Percentiles rank a stretch among this genome's conserved stretches.
These are phyloP conservation scores for Malurus melanocephalus DNA, from an alignment of 2,113 vertebrate species.

Conservation along the genomic window DNA sequence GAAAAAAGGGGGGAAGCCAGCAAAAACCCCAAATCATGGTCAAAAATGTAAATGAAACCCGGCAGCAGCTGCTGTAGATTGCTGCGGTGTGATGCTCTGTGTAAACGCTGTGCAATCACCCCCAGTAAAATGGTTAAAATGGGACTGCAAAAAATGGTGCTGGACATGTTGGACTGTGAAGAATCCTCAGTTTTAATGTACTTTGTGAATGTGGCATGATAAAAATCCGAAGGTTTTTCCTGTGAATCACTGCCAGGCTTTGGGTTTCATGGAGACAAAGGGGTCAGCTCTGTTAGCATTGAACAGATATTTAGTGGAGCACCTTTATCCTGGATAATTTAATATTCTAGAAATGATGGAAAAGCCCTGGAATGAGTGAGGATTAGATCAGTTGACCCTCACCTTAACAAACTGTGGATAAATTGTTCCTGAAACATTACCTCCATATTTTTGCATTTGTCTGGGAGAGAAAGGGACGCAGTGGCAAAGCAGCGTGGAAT, in stretches of 20 bases:
- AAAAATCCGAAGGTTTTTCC: neutral
- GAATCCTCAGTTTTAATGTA: neutral
- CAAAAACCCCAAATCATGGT: fast-evolving
- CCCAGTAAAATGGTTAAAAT: neutral
- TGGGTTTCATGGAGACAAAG: neutral
- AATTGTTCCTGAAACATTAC: neutral
- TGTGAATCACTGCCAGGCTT: neutral
- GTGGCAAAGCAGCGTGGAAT: neutral
- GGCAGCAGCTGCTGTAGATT: fast-evolving
- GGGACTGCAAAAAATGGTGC: neutral
- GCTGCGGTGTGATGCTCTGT: neutral
- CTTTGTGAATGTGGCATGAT: neutral
- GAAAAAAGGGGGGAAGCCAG: neutral
- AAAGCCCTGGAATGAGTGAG: neutral
- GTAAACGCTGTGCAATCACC: fast-evolving
- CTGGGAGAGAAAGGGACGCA: neutral
- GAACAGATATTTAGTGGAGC: neutral
- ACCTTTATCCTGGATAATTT: neutral
- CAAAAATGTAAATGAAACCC: neutral
- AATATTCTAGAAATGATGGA: neutral
- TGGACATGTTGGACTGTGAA: neutral
- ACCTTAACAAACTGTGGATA: neutral
- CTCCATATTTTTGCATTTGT: neutral
- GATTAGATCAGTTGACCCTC: neutral
- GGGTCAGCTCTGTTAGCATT: neutral